phyloP scores from a whole-genome alignment of 2,113 vertebrate genomes.

The Dolichotis patagonum region DNA sequence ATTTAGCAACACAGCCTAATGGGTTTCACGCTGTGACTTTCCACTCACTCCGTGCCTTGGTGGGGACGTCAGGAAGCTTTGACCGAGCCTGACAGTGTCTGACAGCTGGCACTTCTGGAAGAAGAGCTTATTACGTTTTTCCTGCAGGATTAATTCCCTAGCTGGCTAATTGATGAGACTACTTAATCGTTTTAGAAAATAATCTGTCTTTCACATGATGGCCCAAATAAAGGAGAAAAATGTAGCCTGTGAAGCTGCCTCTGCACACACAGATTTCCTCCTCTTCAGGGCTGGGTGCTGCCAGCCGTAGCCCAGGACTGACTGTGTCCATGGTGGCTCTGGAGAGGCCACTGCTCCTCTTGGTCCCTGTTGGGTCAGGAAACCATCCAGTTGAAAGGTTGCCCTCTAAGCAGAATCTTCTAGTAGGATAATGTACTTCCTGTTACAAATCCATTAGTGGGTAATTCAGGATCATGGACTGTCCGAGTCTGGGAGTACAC shows the following conservation, averaged over 20 bases:
- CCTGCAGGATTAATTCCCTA: conserved; percentile 57
- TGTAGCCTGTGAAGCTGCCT: conserved; percentile 2
- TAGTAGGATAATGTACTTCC: not conserved
- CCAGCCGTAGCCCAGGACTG: not conserved
- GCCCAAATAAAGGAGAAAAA: conserved; percentile 74
- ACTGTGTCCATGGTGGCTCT: conserved; percentile 9
- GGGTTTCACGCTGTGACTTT: conserved; percentile 78
- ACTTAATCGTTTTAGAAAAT: conserved; percentile 68
- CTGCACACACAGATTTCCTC: conserved; percentile 38
- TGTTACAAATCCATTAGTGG: conserved; percentile 15
- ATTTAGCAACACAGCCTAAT: conserved; percentile 79
- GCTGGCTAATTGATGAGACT: conserved; percentile 68
- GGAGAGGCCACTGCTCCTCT: conserved; percentile 53
- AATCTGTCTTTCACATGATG: conserved; percentile 64
- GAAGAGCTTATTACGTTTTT: conserved; percentile 67
- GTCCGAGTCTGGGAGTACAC: not conserved
- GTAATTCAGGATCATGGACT: not conserved
- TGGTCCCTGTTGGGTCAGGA: conserved; percentile 44
- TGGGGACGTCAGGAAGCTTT: conserved; percentile 50
- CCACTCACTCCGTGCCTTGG: conserved; percentile 53
- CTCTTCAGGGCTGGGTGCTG: not conserved
- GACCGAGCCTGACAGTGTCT: conserved; percentile 60
- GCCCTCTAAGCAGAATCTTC: conserved; percentile 43
- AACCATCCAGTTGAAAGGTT: conserved; percentile 44
- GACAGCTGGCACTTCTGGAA: conserved; percentile 72